These are phyloP conservation scores for Pandion haliaetus DNA, from an alignment of 2,113 vertebrate genomes.

Conservation along the genomic window DNA sequence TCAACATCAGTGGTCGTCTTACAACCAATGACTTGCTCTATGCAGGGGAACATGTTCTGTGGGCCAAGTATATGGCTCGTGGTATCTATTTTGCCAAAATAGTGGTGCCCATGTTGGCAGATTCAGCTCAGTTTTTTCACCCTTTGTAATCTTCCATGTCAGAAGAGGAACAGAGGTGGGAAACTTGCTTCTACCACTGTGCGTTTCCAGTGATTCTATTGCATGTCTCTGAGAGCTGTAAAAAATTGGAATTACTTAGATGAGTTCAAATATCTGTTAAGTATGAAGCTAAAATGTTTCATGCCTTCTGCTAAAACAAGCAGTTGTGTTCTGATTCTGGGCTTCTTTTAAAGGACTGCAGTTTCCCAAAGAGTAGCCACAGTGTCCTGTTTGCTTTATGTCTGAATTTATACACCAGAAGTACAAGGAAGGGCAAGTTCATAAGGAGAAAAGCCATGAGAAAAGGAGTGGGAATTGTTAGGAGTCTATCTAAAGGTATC, in stretches of 20 bases:
- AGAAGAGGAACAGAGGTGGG: background rate
- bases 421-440: background rate
- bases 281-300: background rate
- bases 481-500: background rate
- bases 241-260: background rate
- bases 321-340: background rate
- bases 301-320: background rate
- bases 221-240: background rate
- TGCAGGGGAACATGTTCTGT: background rate
- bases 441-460: background rate
- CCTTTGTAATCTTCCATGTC: background rate
- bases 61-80: background rate
- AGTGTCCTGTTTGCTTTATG: background rate
- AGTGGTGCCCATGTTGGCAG: background rate
- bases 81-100: background rate
- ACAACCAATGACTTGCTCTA: background rate
- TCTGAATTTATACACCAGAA: background rate
- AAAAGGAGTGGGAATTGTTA: background rate
- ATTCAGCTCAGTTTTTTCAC: background rate
- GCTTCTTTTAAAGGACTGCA: background rate
- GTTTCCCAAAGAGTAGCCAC: background rate
- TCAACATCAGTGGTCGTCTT: background rate
- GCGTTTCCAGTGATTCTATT: background rate
- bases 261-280: background rate
- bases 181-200: background rate